Evolutionary conservation across 1,140 invertebrate species (phyloP).

Genomic region (Sinonovacula constricta): DNA sequence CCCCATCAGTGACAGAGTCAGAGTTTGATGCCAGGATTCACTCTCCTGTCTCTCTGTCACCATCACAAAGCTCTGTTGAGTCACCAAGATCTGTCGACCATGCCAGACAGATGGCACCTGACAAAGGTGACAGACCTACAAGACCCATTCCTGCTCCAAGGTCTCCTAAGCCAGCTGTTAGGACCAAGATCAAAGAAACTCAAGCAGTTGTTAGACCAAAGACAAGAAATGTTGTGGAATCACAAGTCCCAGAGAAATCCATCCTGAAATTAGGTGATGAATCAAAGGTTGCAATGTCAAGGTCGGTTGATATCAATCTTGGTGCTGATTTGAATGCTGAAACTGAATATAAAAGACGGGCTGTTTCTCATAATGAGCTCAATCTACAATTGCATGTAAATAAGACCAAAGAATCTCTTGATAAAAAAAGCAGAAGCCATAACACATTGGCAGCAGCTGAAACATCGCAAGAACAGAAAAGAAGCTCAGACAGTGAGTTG

Average conservation of each 20-base stretch:
- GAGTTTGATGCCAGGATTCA: conserved; percentile 40
- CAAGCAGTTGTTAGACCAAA: conserved; percentile 11
- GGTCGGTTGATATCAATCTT: conserved; percentile 12
- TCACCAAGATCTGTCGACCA: not conserved
- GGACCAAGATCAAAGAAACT: conserved; percentile 19
- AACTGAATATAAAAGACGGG: not conserved
- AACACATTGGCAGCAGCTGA: not conserved
- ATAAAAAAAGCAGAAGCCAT: conserved; percentile 13
- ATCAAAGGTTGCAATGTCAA: conserved; percentile 20
- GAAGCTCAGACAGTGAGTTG: too few species aligned
- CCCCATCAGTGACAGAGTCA: conserved; percentile 34
- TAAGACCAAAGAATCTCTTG: conserved; percentile 41
- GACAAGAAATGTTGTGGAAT: conserved; percentile 1
- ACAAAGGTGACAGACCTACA: not conserved
- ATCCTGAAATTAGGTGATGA: conserved; percentile 2
- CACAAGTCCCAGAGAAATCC: conserved; percentile 6
- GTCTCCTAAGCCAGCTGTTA: conserved; percentile 30
- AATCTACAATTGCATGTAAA: conserved; percentile 39
- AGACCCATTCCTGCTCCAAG: conserved; percentile 26
- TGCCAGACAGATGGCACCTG: conserved; percentile 11
- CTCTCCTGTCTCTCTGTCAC: conserved; percentile 12
- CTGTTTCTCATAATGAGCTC: conserved; percentile 16
- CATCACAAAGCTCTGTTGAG: conserved; percentile 12
- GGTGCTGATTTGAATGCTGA: not conserved
- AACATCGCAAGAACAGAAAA: not conserved